phyloP scores from a whole-genome alignment of 1,140 invertebrate species.

The Octopus bimaculoides region DNA sequence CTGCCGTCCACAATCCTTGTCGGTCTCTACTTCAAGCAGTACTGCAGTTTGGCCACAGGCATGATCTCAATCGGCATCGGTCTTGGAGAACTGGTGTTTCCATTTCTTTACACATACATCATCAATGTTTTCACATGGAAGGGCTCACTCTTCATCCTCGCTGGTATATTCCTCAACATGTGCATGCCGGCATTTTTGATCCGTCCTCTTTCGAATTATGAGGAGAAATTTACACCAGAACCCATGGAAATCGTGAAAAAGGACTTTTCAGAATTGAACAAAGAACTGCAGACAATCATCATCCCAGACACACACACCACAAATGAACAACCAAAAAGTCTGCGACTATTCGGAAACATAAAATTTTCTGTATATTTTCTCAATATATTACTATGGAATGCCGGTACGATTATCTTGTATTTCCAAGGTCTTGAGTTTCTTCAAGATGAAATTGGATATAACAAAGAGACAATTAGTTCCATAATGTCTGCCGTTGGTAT shows the following conservation, averaged over 20 bases:
- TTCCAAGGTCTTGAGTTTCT: constrained; percentile 40
- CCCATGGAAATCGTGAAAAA: neutral
- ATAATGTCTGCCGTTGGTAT: constrained; percentile 32
- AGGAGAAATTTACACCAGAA: neutral
- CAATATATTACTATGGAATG: constrained; percentile 49
- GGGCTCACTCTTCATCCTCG: constrained; percentile 76
- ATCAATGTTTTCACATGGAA: constrained; percentile 74
- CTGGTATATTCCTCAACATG: constrained; percentile 76
- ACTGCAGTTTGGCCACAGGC: constrained; percentile 83
- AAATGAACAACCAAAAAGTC: neutral
- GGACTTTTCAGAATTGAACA: neutral
- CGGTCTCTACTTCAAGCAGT: constrained; percentile 88
- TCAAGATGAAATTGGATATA: constrained; percentile 25
- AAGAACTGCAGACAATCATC: neutral
- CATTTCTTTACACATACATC: constrained; percentile 63
- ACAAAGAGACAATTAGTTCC: constrained; percentile 29
- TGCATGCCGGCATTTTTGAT: constrained; percentile 38
- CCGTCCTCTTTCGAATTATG: constrained; percentile 12
- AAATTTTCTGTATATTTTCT: constrained; percentile 43
- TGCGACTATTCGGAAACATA: constrained; percentile 31
- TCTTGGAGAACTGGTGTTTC: constrained; percentile 77
- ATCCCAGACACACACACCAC: neutral
- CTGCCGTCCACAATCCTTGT: constrained; percentile 45
- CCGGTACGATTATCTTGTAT: constrained; percentile 31
- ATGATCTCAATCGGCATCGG: constrained; percentile 91